Evolutionary conservation across 2,113 vertebrate genomes (phyloP), one percentile per base, ranked within the genome.

Genomic region (Hemiprocne comata): DNA sequence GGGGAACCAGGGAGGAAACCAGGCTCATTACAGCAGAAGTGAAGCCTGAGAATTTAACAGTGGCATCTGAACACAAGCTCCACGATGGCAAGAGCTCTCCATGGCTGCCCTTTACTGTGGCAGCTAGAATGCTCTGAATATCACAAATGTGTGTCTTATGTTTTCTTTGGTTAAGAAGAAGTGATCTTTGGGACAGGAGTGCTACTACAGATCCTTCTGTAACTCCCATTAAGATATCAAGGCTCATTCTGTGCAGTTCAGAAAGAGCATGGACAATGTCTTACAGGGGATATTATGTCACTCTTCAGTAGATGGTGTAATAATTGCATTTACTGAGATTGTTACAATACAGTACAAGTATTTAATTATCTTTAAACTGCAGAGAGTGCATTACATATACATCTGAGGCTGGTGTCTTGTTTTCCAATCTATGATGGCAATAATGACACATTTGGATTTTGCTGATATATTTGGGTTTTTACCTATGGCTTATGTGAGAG

Each of bases 321-420:
- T 74, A 93, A 87, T 81, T 92, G 58, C 34, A 77, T 92, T 84
- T 86, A 11, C 50, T 86, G 80, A 67, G 51, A 80, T 61, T 67
- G 38, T 42, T 87, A 67, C 69, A 93, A 53, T 85, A 77, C 55
- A 60, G 33, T 53, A 51, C 33, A 85, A 78, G 28, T 74, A 65
- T 81, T 96, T 93, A 90, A 92, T 90, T 73, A 46, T 62, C 20
- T n/a, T 93, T 89, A 69, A 85, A 84, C 53, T 75, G 17, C 24
- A 65, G 53, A 36, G 72, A 50, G 38, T 78, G 90, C 31, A 89
- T 71, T 86, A 64, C 72, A 48, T 67, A 85, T 75, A 94, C 92
- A 93, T 87, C 76, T 93, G 53, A 85, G 51, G 36, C 20, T 89
- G 12, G 42, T 6, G 76, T 87, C 85, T 85, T 55, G 14, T 82